Conservation (phyloP, 2,797 vertebrate genomes). For the Channa striata region DNA sequence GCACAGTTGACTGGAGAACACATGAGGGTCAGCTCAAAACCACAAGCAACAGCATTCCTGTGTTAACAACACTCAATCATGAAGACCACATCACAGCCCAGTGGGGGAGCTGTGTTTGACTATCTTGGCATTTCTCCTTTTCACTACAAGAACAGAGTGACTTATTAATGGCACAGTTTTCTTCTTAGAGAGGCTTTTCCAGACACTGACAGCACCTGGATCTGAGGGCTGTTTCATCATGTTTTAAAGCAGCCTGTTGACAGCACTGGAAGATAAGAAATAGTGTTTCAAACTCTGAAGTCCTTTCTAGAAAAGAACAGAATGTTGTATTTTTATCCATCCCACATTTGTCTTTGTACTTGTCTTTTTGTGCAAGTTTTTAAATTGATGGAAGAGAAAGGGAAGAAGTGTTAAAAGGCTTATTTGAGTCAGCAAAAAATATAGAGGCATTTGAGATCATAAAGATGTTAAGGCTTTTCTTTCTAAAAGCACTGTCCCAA, state of each 20-base stretch:
- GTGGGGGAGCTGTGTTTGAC: conserved; percentile 33
- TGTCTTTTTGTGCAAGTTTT: not conserved
- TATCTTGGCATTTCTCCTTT: conserved; percentile 33
- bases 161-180: conserved; percentile 48
- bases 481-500: not conserved
- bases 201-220: conserved; percentile 53
- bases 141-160: conserved; percentile 1
- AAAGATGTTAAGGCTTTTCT: conserved; percentile 3
- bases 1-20: conserved; percentile 10
- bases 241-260: conserved; percentile 63
- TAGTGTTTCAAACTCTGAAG: conserved; percentile 45
- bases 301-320: conserved; percentile 36
- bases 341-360: not conserved
- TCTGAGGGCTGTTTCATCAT: conserved; percentile 57
- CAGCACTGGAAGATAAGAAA: conserved; percentile 54
- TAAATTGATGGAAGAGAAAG: conserved; percentile 5
- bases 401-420: not conserved
- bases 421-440: not conserved
- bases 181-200: conserved; percentile 33
- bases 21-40: conserved; percentile 30
- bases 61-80: conserved; percentile 41
- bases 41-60: conserved; percentile 17
- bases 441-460: not conserved
- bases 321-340: conserved; percentile 26
- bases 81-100: conserved; percentile 47